Base-by-base conservation (phyloP, 1,140 invertebrate genomes). In the Leptinotarsa undecemlineata region DNA sequence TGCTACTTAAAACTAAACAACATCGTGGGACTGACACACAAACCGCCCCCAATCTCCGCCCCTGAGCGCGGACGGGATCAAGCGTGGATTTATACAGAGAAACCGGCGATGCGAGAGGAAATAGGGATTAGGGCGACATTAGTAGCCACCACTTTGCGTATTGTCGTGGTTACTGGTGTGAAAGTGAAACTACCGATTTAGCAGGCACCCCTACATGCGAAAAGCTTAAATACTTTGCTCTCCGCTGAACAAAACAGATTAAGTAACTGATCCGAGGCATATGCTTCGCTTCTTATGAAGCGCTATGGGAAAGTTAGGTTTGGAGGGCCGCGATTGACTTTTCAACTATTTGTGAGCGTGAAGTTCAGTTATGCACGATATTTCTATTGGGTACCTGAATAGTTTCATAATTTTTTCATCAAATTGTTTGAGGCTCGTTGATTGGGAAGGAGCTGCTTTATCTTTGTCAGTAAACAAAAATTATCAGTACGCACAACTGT, bases 101-200 rank as follows among this genome's bases (percentile, higher is more conserved):
- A 57, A 13, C 19, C 73, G 51, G 51, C 61, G 48, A 70, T 61
- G 78, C 78, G 78, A 75, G 70, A 79, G 76, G 72, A 73, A 75
- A 77, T 76, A 74, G 67, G 76, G 78, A 79, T 79, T 79, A 79
- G 78, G 78, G 78, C 74, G 73, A 80, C 74, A 80, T 80, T 80
- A 80, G 77, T 77, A 77, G 78, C 78, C 76, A 77, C 79, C 76
- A 33, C 47, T 74, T 71, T 77, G 78, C 79, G 76, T 80, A 80
- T 80, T 80, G 79, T 79, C 74, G 78, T 80, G 79, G 79, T 80
- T 80, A 80, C 79, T 79, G 78, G 78, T 79, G 78, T 79, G 76
- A 79, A 79, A 79, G 79, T 79, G 79, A 80, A 78, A 80, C 79
- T 80, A 73, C 74, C 75, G 76, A 79, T 77, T 76, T 70, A 21